Evolutionary conservation across 2,797 vertebrate species (phyloP).

Genomic region (Coregonus suidteri): DNA sequence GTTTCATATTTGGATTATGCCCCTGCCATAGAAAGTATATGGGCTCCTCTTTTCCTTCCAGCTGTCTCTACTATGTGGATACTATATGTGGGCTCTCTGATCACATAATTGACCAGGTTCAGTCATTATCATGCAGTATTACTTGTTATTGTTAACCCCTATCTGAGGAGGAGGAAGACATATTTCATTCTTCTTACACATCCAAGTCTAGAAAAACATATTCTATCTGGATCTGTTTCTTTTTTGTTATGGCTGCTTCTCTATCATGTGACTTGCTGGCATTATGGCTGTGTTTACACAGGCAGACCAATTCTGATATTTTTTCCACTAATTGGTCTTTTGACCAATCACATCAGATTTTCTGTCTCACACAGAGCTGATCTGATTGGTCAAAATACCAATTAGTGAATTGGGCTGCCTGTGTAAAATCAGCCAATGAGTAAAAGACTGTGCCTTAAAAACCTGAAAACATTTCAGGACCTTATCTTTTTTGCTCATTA

Average conservation of each 20-base stretch:
- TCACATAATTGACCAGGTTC: slow-evolving; percentile 31
- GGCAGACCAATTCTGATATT: too few species aligned
- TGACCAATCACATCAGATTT: too few species aligned
- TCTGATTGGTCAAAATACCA: too few species aligned
- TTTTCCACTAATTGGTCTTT: too few species aligned
- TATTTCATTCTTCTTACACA: slow-evolving; percentile 10
- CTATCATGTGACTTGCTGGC: not conserved
- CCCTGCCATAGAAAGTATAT: slow-evolving; percentile 46
- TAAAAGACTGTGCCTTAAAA: not conserved
- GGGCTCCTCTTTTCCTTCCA: slow-evolving; percentile 33
- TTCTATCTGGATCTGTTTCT: not conserved
- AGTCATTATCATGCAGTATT: slow-evolving; percentile 23
- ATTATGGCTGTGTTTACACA: not conserved
- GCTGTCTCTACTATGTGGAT: slow-evolving; percentile 29
- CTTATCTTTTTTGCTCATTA: not conserved
- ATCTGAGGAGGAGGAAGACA: slow-evolving; percentile 14
- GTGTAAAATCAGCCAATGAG: not conserved
- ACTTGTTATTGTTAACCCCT: slow-evolving; percentile 40
- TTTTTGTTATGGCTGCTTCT: not conserved
- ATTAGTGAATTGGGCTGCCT: too few species aligned
- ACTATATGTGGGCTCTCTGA: slow-evolving; percentile 21
- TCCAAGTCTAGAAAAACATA: not conserved
- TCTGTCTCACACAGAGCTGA: too few species aligned
- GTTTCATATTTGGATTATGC: slow-evolving; percentile 67
- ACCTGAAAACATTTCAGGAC: not conserved